Percentiles rank a stretch among this genome's conserved stretches.
Evolutionary conservation across 2,888 invertebrate species (phyloP).

Genomic region (Apotomis turbidana): DNA sequence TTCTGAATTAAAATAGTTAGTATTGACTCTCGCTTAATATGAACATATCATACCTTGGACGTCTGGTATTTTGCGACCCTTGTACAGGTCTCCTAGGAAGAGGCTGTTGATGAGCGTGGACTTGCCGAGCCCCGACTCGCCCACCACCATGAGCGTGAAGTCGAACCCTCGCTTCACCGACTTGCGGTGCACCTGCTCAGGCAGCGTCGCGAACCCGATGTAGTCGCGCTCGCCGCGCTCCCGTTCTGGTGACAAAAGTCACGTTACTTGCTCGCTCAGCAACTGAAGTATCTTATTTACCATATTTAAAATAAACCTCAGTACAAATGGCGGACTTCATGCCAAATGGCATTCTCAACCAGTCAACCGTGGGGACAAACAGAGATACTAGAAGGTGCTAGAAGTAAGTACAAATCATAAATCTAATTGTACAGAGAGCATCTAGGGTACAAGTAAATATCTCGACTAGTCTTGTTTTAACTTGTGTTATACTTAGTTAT

Average conservation of each 20-base stretch:
- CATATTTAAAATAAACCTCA: too few species aligned
- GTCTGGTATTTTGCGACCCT: conserved; percentile 89
- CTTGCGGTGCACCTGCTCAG: conserved; percentile 98
- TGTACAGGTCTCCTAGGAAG: conserved; percentile 96
- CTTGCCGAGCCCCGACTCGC: conserved; percentile 97
- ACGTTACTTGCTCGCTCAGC: neutral
- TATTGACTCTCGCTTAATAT: too few species aligned
- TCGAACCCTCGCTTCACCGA: conserved; percentile 98
- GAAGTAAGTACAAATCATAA: too few species aligned
- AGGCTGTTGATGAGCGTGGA: conserved; percentile 97
- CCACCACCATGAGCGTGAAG: conserved; percentile 98
- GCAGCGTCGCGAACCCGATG: conserved; percentile 97
- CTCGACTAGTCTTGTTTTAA: too few species aligned
- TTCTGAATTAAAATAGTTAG: too few species aligned
- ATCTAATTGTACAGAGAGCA: too few species aligned
- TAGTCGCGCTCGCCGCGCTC: conserved; percentile 89
- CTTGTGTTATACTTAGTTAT: too few species aligned
- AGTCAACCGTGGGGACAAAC: neutral
- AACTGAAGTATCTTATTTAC: too few species aligned
- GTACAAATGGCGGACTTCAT: too few species aligned
- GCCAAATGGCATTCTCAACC: too few species aligned
- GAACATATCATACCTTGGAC: conserved; percentile 83
- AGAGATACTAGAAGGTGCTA: too few species aligned
- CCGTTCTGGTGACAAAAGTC: conserved; percentile 64
- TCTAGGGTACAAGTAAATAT: too few species aligned